These are phyloP conservation scores for Chironex yamaguchii DNA, from an alignment of 30 jellyfish, hydroid and myxozoan genomes.

Conservation along the genomic window DNA sequence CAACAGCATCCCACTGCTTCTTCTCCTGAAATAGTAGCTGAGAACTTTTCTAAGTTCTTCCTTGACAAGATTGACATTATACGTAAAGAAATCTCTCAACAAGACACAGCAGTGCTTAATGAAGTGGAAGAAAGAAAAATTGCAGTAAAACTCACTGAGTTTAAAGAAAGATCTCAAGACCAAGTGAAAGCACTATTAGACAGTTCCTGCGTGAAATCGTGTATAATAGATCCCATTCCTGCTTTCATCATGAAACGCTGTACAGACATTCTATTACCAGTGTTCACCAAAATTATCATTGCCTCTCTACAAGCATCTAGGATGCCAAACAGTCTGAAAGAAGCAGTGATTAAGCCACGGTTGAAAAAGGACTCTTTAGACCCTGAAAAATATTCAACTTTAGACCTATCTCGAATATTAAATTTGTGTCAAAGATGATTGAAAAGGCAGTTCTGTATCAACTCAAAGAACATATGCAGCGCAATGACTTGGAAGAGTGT, in stretches of 20 bases:
- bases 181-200: constrained; percentile 13
- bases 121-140: constrained; percentile 17
- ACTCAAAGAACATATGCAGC: constrained; percentile 49
- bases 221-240: constrained; percentile 53
- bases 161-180: constrained; percentile 19
- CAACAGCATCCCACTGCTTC: constrained; percentile 30
- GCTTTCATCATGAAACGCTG: constrained; percentile 55
- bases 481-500: constrained; percentile 47
- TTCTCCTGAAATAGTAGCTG: constrained; percentile 25
- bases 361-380: constrained; percentile 51
- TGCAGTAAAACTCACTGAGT: constrained; percentile 18
- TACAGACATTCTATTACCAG: constrained; percentile 43
- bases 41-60: constrained; percentile 45
- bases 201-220: constrained; percentile 31
- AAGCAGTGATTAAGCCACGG: constrained; percentile 30
- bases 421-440: constrained; percentile 49
- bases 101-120: constrained; percentile 25
- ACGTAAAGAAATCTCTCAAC: constrained; percentile 36
- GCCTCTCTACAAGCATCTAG: constrained; percentile 34
- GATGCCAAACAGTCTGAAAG: constrained; percentile 34
- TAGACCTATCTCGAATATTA: constrained; percentile 53
- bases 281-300: constrained; percentile 24
- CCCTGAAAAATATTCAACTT: constrained; percentile 35
- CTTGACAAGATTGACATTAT: constrained; percentile 27
- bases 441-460: constrained; percentile 60